phyloP scores from a whole-genome alignment of 2,113 vertebrate species.

The Haliaeetus leucogaster region DNA sequence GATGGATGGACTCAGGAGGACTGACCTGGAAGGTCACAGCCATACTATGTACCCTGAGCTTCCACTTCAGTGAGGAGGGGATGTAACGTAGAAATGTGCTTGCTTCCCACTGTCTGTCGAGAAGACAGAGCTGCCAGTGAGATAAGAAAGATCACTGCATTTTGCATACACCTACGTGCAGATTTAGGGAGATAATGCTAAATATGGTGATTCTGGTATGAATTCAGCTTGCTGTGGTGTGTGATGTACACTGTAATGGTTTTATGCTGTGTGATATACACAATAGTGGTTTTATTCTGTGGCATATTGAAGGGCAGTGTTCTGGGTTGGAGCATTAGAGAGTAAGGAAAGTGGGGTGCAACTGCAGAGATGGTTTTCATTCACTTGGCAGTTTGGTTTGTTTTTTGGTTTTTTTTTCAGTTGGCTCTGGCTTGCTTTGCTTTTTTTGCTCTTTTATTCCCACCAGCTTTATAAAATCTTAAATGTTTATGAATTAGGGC shows the following conservation, averaged over 20 bases:
- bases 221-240: background rate
- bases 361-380: background rate
- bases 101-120: background rate
- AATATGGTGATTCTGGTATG: background rate
- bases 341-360: background rate
- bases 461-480: constrained; percentile 52
- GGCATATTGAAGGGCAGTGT: accelerated
- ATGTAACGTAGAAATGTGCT: background rate
- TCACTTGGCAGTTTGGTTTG: background rate
- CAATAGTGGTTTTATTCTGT: background rate
- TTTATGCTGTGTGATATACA: background rate
- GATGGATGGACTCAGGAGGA: background rate
- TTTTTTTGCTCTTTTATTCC: constrained; percentile 39
- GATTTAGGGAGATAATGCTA: background rate
- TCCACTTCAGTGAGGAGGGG: background rate
- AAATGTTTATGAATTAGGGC: constrained; percentile 63
- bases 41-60: background rate
- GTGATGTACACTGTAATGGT: background rate
- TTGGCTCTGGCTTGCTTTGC: background rate
- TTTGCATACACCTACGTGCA: background rate
- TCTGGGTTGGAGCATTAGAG: background rate
- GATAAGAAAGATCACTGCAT: background rate
- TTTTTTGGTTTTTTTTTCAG: background rate
- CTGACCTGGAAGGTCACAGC: background rate
- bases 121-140: background rate